phyloP scores from a whole-genome alignment of 2,113 vertebrate genomes.

The Phyllopteryx taeniolatus region DNA sequence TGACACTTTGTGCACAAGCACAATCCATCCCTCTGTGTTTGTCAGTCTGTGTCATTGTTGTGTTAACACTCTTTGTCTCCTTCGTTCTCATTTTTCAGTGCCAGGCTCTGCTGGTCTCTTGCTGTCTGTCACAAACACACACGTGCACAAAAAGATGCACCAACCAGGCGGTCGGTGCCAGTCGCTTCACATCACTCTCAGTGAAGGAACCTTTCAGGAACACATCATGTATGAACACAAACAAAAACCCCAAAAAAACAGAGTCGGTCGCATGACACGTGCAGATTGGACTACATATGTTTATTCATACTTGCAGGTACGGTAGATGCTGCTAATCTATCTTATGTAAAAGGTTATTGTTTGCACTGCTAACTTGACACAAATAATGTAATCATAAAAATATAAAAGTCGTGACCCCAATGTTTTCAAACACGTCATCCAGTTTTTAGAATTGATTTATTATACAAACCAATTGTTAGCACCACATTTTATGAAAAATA shows the following conservation, averaged over 20 bases:
- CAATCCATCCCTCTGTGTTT: constrained; percentile 3
- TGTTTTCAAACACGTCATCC: too few relatives aligned
- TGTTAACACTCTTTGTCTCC: constrained; percentile 13
- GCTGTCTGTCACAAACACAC: neutral
- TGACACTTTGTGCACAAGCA: constrained; percentile 10
- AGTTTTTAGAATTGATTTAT: too few relatives aligned
- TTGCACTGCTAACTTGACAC: too few relatives aligned
- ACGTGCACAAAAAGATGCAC: neutral
- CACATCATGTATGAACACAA: too few relatives aligned
- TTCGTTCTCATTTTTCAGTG: constrained; percentile 2
- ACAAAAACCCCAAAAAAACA: neutral
- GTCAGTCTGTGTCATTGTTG: constrained; percentile 43
- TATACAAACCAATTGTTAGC: too few relatives aligned
- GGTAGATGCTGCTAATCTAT: too few relatives aligned
- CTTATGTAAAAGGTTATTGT: too few relatives aligned
- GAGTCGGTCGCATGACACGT: neutral
- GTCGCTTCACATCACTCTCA: constrained; percentile 28
- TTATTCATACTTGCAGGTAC: too few relatives aligned
- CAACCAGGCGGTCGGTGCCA: constrained; percentile 48
- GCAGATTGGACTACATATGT: neutral
- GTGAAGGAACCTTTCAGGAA: neutral
- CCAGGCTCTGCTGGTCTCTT: constrained; percentile 4
- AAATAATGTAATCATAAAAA: too few relatives aligned
- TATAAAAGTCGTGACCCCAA: too few relatives aligned
- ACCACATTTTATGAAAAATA: too few relatives aligned